Conservation (phyloP, 2,797 vertebrate genomes). For the Crocidura indochinensis region DNA sequence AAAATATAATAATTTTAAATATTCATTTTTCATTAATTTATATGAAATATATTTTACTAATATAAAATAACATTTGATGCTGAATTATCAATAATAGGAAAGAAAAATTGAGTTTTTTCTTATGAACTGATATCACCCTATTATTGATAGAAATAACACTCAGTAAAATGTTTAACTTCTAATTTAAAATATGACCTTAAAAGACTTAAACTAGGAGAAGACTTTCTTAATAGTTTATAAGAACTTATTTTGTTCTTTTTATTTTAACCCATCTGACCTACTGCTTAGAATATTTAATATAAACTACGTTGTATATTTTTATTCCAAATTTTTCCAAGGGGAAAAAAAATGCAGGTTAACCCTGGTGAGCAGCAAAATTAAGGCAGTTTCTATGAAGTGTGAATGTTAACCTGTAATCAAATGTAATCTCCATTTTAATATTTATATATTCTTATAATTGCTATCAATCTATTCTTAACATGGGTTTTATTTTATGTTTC, state of each 20-base stretch:
- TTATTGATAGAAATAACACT: slow-evolving; percentile 38
- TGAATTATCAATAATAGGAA: slow-evolving; percentile 42
- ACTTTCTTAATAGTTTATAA: slow-evolving; percentile 69
- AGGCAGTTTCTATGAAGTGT: slow-evolving; percentile 70
- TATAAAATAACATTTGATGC: too few species aligned
- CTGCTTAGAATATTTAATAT: slow-evolving; percentile 70
- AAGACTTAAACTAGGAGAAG: slow-evolving; percentile 59
- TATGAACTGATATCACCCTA: slow-evolving; percentile 12
- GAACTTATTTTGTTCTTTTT: slow-evolving; percentile 62
- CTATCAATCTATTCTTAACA: slow-evolving; percentile 74
- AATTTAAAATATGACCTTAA: slow-evolving; percentile 73
- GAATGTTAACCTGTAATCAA: slow-evolving; percentile 65
- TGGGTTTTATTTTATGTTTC: slow-evolving; percentile 75
- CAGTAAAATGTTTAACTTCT: slow-evolving; percentile 65
- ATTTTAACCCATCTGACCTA: slow-evolving; percentile 61
- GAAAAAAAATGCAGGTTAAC: slow-evolving; percentile 63
- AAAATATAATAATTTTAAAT: neutral
- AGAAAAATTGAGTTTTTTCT: slow-evolving; percentile 54
- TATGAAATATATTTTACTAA: too few species aligned
- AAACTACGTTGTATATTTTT: slow-evolving; percentile 47
- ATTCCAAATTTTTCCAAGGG: slow-evolving; percentile 56
- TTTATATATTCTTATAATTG: slow-evolving; percentile 69
- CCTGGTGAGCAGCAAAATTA: slow-evolving; percentile 74
- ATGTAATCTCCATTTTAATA: slow-evolving; percentile 79
- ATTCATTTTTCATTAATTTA: too few species aligned